Percentiles rank a stretch among this genome's conserved stretches.
Conservation (phyloP, 2,797 vertebrate genomes). For the Rhinichthys osculus region DNA sequence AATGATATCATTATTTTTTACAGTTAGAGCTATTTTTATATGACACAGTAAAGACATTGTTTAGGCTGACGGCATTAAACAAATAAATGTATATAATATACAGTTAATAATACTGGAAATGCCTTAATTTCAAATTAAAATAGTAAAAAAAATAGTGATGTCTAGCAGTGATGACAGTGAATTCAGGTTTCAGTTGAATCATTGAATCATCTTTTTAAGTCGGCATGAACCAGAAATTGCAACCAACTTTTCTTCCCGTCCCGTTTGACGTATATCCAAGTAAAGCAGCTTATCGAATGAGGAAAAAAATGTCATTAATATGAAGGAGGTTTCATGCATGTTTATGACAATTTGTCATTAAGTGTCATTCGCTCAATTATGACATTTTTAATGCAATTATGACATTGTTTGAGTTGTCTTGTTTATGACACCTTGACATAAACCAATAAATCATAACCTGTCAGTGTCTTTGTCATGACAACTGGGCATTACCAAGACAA, state of each 20-base stretch:
- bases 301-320: background rate
- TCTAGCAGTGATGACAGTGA: background rate
- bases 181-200: background rate
- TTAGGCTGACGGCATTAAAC: background rate
- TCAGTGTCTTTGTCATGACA: too few species aligned
- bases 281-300: background rate
- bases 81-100: background rate
- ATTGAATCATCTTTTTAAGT: background rate
- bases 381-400: too few species aligned
- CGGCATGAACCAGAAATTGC: background rate
- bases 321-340: too few species aligned
- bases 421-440: too few species aligned
- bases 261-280: background rate
- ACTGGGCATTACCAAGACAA: too few species aligned
- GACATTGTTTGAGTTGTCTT: too few species aligned
- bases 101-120: background rate
- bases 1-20: background rate
- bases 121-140: background rate
- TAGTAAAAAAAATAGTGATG: background rate
- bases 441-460: too few species aligned
- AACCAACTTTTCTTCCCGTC: background rate
- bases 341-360: too few species aligned
- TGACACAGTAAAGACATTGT: background rate
- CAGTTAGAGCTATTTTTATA: background rate
- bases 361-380: too few species aligned